Conservation (phyloP, 1,140 invertebrate genomes). For the Radopholus similis region DNA sequence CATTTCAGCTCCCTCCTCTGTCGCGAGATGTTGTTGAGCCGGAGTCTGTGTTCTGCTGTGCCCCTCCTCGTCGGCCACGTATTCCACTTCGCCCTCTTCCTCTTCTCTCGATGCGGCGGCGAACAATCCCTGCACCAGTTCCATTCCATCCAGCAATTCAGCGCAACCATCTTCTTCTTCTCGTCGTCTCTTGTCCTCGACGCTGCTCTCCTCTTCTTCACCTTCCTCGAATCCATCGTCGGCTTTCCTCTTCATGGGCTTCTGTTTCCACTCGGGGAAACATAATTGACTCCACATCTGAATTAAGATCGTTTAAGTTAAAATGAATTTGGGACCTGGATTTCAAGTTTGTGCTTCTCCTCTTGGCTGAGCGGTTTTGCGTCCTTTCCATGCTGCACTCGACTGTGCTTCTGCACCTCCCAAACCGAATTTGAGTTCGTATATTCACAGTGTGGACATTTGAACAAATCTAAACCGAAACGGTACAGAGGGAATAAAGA, state of each 20-base stretch:
- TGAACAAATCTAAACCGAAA: conserved; percentile 26
- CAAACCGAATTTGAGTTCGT: conserved; percentile 54
- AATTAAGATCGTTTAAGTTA: no score
- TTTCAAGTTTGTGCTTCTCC: conserved; percentile 44
- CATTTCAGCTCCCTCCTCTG: not conserved
- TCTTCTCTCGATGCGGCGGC: not conserved
- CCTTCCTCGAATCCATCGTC: not conserved
- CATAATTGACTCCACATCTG: conserved; percentile 44
- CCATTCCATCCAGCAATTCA: no score
- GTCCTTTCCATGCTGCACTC: conserved; percentile 38
- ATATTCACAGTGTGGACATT: conserved; percentile 45
- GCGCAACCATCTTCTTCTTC: no score
- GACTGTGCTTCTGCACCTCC: conserved; percentile 46
- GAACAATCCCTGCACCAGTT: no score
- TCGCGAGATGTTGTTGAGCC: no score
- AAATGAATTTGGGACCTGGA: conserved; percentile 35
- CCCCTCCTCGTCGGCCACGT: not conserved
- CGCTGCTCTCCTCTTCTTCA: not conserved
- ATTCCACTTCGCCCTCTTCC: no score
- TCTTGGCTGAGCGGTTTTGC: conserved; percentile 42
- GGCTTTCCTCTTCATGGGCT: conserved; percentile 15
- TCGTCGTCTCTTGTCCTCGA: no score
- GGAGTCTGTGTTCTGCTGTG: not conserved
- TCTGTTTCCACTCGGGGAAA: conserved; percentile 53
- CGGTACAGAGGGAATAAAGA: conserved; percentile 3